Conservation (phyloP, 2,888 invertebrate genomes). For the Troides aeacus region DNA sequence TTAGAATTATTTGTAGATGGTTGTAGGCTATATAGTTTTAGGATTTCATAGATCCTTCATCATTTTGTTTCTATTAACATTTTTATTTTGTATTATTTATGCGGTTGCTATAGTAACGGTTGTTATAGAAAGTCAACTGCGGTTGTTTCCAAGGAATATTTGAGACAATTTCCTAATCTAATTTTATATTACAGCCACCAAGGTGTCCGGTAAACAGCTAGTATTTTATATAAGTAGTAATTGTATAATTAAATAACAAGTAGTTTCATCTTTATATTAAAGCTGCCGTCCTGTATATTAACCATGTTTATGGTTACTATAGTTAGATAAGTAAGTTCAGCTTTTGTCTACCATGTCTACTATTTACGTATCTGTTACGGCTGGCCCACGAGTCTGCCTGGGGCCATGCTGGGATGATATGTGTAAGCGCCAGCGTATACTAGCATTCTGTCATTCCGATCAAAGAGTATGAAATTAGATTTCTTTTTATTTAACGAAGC, state of each 20-base stretch:
- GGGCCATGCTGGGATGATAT: slow-evolving; percentile 24
- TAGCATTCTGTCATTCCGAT: background rate
- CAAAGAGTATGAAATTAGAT: background rate
- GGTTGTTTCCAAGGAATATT: too few relatives aligned
- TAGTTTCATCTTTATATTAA: background rate
- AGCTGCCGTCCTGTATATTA: slow-evolving; percentile 1
- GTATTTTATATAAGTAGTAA: too few relatives aligned
- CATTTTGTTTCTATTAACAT: too few relatives aligned
- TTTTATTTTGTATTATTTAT: too few relatives aligned
- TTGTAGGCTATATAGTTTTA: too few relatives aligned
- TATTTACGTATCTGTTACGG: slow-evolving; percentile 14
- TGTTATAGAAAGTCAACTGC: too few relatives aligned
- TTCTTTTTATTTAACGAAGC: background rate
- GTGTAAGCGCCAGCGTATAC: slow-evolving; percentile 7
- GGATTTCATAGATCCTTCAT: too few relatives aligned
- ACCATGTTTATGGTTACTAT: background rate
- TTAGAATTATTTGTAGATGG: too few relatives aligned
- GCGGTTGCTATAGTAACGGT: too few relatives aligned
- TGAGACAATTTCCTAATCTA: too few relatives aligned
- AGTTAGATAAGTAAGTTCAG: slow-evolving; percentile 20
- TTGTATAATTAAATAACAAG: background rate
- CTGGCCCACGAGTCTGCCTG: slow-evolving; percentile 17
- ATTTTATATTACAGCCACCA: too few relatives aligned
- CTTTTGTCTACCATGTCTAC: slow-evolving; percentile 13
- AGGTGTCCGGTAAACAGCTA: too few relatives aligned